Evolutionary conservation across 2,113 vertebrate species (phyloP).

Genomic region (Oophaga pumilio): DNA sequence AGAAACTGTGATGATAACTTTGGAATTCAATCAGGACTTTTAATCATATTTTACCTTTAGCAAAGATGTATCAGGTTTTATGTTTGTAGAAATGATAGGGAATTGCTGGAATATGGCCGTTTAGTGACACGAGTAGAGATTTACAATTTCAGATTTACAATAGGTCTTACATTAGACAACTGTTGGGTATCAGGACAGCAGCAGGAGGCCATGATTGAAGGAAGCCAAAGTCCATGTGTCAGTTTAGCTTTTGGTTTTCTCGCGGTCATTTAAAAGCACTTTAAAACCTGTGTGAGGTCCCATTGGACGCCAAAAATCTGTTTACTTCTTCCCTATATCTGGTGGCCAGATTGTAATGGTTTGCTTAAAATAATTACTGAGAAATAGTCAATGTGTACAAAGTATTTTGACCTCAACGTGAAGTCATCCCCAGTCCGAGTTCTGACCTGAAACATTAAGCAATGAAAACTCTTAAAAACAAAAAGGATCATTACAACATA

Average conservation of each 20-base stretch:
- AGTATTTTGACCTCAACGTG: not conserved
- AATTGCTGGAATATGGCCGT: not conserved
- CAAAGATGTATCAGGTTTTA: not conserved
- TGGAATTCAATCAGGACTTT: not conserved
- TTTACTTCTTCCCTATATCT: not conserved
- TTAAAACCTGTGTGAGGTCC: not conserved
- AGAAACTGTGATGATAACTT: not conserved
- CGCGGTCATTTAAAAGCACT: not conserved
- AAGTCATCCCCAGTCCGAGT: not conserved
- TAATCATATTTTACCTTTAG: constrained; percentile 15
- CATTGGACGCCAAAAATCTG: not conserved
- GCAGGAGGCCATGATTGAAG: not conserved
- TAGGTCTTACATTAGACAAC: constrained; percentile 20
- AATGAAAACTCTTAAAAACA: not conserved
- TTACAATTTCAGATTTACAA: not conserved
- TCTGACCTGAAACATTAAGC: not conserved
- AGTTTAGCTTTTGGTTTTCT: not conserved
- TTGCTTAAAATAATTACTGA: not conserved
- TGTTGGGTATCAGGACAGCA: not conserved
- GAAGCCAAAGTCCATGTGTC: not conserved
- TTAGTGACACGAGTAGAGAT: not conserved
- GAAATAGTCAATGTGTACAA: not conserved
- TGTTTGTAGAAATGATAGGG: not conserved
- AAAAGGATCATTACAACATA: too few species aligned
- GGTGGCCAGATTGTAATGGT: constrained; percentile 10